A percentile compares a stretch with the other conserved stretches of the same genome.
Conservation (phyloP, 2,113 vertebrate genomes). For the Azemiops feae region DNA sequence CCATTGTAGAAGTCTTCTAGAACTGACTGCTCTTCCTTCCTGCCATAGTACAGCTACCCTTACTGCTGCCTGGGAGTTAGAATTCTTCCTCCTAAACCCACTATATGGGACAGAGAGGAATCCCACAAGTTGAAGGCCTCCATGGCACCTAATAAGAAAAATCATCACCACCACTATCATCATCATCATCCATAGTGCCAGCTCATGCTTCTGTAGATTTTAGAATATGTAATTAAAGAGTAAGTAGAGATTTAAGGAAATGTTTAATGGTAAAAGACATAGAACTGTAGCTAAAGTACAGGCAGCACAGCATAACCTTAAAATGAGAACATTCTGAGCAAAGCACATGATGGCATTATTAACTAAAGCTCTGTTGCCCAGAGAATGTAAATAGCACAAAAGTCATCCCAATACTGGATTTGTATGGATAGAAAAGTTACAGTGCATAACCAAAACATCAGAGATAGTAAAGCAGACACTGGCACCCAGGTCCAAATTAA, state of each 20-base stretch:
- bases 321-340: background rate
- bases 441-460: background rate
- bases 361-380: background rate
- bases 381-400: background rate
- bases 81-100: background rate
- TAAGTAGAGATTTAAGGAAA: background rate
- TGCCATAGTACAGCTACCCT: background rate
- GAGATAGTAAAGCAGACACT: background rate
- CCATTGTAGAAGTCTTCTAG: background rate
- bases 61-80: background rate
- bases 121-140: background rate
- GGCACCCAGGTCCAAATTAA: background rate
- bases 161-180: background rate
- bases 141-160: background rate
- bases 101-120: background rate
- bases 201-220: background rate
- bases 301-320: background rate
- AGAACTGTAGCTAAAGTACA: background rate
- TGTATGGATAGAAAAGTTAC: background rate
- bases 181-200: background rate
- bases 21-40: background rate
- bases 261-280: background rate
- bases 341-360: background rate
- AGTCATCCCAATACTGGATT: background rate
- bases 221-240: background rate